Evolutionary conservation across 2,888 invertebrate species (phyloP).

Genomic region (Vanessa cardui): DNA sequence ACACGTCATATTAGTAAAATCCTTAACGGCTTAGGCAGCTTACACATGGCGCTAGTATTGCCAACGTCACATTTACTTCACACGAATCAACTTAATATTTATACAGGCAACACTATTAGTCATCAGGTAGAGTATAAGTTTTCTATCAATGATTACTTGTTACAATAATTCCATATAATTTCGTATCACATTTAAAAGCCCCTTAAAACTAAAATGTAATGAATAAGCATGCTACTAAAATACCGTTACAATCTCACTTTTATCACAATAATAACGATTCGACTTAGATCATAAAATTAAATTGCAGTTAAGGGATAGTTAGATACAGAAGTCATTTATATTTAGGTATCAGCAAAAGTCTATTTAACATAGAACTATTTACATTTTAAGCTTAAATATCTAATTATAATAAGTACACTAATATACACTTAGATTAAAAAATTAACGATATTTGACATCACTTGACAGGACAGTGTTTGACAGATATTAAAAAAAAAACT

Average conservation of each 20-base stretch:
- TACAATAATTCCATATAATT: slow-evolving; percentile 15
- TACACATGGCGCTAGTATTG: no score
- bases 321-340: background rate
- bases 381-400: slow-evolving; percentile 18
- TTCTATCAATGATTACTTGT: slow-evolving; percentile 1
- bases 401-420: slow-evolving; percentile 24
- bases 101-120: no score
- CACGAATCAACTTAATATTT: no score
- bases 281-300: background rate
- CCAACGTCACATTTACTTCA: no score
- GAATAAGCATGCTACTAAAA: slow-evolving; percentile 14
- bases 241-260: slow-evolving; percentile 19
- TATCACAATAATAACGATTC: slow-evolving; percentile 25
- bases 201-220: slow-evolving; percentile 28
- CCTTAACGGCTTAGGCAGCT: no score
- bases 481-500: background rate
- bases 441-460: slow-evolving; percentile 7
- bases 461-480: background rate
- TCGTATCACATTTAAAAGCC: slow-evolving; percentile 24
- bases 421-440: slow-evolving; percentile 10
- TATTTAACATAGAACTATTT: slow-evolving; percentile 22
- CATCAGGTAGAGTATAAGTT: no score
- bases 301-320: background rate
- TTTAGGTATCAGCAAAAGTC: slow-evolving; percentile 13
- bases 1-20: no score